Evolutionary conservation across 2,888 invertebrate genomes (phyloP).

Genomic region (Coelopa pilipes): DNA sequence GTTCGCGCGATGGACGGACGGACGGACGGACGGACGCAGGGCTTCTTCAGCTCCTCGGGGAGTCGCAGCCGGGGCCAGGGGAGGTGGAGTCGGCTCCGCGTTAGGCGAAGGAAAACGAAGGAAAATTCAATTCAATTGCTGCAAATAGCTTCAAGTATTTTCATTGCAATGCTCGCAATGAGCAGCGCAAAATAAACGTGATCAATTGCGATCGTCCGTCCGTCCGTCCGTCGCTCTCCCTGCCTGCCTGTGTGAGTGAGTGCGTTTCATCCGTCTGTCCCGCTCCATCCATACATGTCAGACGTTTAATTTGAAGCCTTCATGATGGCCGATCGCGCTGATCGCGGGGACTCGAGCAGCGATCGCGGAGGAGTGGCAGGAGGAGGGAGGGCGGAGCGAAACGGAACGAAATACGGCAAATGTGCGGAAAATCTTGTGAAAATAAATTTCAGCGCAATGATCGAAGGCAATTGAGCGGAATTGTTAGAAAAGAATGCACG

Average conservation of each 20-base stretch:
- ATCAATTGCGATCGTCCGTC: constrained; percentile 9
- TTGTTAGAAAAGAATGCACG: constrained; percentile 14
- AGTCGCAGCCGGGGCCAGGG: not conserved
- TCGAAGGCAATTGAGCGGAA: constrained; percentile 58
- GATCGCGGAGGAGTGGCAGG: too few species aligned
- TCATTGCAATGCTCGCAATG: constrained; percentile 29
- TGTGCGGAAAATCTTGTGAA: constrained; percentile 51
- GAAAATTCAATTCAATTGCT: constrained; percentile 14
- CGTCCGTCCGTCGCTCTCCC: not conserved
- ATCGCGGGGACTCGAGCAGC: too few species aligned
- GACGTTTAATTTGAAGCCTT: constrained; percentile 12
- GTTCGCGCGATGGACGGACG: not conserved
- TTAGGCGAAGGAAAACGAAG: not conserved
- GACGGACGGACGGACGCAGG: too few species aligned
- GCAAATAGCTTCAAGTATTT: constrained; percentile 22
- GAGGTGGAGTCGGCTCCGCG: not conserved
- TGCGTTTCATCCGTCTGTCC: not conserved
- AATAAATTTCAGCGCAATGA: constrained; percentile 60
- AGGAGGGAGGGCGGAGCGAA: too few species aligned
- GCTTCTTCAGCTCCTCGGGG: not conserved
- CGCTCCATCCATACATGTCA: too few species aligned
- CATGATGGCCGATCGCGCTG: not conserved
- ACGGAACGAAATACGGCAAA: constrained; percentile 10
- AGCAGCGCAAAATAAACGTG: constrained; percentile 26
- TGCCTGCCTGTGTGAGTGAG: constrained; percentile 3